Evolutionary conservation across 1,140 invertebrate genomes (phyloP), one percentile per base, ranked within the genome.

Genomic region (Rhysida immarginata): DNA sequence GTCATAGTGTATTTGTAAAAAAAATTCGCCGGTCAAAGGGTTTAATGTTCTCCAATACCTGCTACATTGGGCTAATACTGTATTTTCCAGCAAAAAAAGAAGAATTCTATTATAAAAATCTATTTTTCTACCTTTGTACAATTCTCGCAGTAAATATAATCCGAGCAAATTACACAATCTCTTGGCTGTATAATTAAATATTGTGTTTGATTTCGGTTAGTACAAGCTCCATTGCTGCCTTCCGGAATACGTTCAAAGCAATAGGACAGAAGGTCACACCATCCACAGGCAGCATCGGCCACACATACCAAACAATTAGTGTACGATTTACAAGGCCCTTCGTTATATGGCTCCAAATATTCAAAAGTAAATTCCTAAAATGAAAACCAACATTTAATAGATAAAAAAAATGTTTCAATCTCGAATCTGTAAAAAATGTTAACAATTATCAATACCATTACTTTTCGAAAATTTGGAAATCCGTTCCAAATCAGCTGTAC

Each of bases 281-380:
- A 96, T 0, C 87, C 87, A 66, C 92, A 96, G 11, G 80, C 77
- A 0, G 84, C 81, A 70, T 97, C 92, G 0, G 83, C 84, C 21
- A 95, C 70, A 66, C 92, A 96, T 48, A 87, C 78, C 3, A 93
- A 68, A 65, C 92, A 96, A 64, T 86, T 95, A 48, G 72, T 77
- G 63, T 92, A 88, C 8, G 20, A 20, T 11, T 46, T 46, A 11
- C 35, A 13, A n/a, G n/a, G n/a, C n/a, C n/a, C n/a, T n/a, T n/a
- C n/a, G n/a, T n/a, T n/a, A n/a, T n/a, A n/a, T n/a, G n/a, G n/a
- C n/a, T n/a, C n/a, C n/a, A n/a, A n/a, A n/a, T n/a, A n/a, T n/a
- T n/a, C n/a, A n/a, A n/a, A n/a, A n/a, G n/a, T n/a, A n/a, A n/a
- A n/a, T n/a, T n/a, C n/a, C n/a, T n/a, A n/a, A n/a, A n/a, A n/a